Conservation (phyloP, 2,113 vertebrate genomes). For the Collichthys lucidus region DNA sequence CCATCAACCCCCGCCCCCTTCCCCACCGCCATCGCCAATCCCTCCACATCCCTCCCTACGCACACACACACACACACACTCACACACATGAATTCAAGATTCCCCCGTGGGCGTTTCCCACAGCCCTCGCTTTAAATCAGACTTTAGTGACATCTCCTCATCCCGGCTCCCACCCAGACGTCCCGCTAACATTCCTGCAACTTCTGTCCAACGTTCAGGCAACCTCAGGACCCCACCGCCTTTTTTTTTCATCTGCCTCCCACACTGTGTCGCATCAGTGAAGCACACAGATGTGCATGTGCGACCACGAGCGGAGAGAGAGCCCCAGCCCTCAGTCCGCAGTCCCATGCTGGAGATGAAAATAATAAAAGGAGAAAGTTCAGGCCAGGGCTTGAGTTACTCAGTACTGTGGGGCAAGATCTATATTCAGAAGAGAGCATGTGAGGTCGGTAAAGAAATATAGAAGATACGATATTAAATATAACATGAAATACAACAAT, state of each 20-base stretch:
- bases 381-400: constrained; percentile 40
- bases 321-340: constrained; percentile 64
- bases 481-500: neutral
- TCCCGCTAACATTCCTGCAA: constrained; percentile 67
- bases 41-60: constrained; percentile 51
- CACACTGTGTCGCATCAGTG: constrained; percentile 52
- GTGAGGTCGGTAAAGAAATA: constrained; percentile 25
- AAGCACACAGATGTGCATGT: constrained; percentile 61
- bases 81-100: constrained; percentile 54
- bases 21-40: constrained; percentile 19
- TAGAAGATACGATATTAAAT: neutral
- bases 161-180: constrained; percentile 67
- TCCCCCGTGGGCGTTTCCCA: constrained; percentile 78
- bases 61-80: constrained; percentile 9
- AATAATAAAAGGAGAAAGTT: constrained; percentile 52
- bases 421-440: constrained; percentile 53
- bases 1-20: constrained; percentile 16
- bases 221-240: constrained; percentile 60
- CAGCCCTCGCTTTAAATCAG: constrained; percentile 79
- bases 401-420: constrained; percentile 27
- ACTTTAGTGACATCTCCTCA: constrained; percentile 68
- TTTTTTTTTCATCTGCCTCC: constrained; percentile 48
- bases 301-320: constrained; percentile 59
- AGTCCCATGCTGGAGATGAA: constrained; percentile 53
- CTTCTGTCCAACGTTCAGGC: constrained; percentile 66